phyloP scores from a whole-genome alignment of 92 coral and sea anemone genomes.

The Epizoanthus illoricatus region DNA sequence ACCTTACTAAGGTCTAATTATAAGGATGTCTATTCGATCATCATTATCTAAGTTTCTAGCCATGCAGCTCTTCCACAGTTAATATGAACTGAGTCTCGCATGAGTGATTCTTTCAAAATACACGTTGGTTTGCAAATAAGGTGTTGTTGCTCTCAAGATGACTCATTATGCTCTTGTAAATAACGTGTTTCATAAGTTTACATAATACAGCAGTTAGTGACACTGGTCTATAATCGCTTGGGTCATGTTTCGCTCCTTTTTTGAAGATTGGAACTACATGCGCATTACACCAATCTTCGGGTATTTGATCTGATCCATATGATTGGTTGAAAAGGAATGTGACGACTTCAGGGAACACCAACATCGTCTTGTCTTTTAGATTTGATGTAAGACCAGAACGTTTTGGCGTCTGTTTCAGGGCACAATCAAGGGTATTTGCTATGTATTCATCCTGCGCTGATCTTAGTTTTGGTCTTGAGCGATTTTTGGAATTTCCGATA shows the following conservation, averaged over 20 bases:
- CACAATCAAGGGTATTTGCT: no score
- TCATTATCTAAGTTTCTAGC: slow-evolving; percentile 34
- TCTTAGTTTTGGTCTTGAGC: background rate
- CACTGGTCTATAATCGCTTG: slow-evolving; percentile 51
- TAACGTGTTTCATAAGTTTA: slow-evolving; percentile 53
- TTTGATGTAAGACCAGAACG: slow-evolving; percentile 72
- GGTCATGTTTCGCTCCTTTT: slow-evolving; percentile 41
- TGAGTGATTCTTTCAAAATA: slow-evolving; percentile 31
- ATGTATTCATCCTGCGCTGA: no score
- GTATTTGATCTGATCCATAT: slow-evolving; percentile 41
- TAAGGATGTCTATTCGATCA: slow-evolving; percentile 33
- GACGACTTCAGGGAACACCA: slow-evolving; percentile 54
- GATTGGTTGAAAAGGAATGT: slow-evolving; percentile 39
- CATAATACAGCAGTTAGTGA: slow-evolving; percentile 44
- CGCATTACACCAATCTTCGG: slow-evolving; percentile 17
- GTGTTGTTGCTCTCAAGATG: slow-evolving; percentile 39
- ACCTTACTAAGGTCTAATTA: slow-evolving; percentile 36
- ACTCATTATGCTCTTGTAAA: slow-evolving; percentile 47
- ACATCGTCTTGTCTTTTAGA: slow-evolving; percentile 55
- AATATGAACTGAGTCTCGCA: slow-evolving; percentile 42
- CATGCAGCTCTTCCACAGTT: slow-evolving; percentile 48
- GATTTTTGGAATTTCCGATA: slow-evolving; percentile 39
- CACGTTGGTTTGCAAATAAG: slow-evolving; percentile 35
- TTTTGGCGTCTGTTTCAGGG: slow-evolving; percentile 54
- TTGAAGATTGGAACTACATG: slow-evolving; percentile 47